Base-by-base conservation (phyloP, 2,888 invertebrate genomes). In the Erpobdella octoculata region DNA sequence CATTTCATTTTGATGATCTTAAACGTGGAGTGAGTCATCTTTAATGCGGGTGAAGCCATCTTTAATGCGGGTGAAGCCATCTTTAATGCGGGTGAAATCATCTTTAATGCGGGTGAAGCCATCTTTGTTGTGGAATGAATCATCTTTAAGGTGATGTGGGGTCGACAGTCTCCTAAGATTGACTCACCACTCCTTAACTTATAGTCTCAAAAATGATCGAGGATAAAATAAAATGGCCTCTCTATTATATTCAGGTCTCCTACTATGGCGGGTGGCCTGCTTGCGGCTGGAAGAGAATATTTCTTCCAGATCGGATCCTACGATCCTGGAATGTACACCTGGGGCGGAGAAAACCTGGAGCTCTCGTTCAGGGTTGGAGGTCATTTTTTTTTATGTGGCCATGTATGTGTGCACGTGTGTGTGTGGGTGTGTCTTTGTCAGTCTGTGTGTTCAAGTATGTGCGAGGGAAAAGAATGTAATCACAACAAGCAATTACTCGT, bases 381-480 rank as follows among this genome's bases (percentile, higher is more conserved):
- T 33, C 31, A n/a, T 6, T 33, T 31, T 35, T 1, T 62, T 61
- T 21, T 61, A 59, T 59, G 21, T 53, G 28, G 53, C 35, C 36
- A 1, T 88, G 88, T 88, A 87, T 87, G 85, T 88, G 94, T 81
- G 96, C 96, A 9, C 96, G 96, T 15, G 88, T 89, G 0, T 85
- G 97, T 74, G 95, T 96, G 85, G n/a, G n/a, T n/a, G n/a, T n/a
- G n/a, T n/a, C n/a, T n/a, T n/a, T n/a, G n/a, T n/a, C n/a, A n/a
- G n/a, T n/a, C n/a, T n/a, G n/a, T n/a, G n/a, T n/a, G n/a, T n/a
- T n/a, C n/a, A n/a, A n/a, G n/a, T n/a, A n/a, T n/a, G n/a, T n/a
- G n/a, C n/a, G n/a, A n/a, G n/a, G n/a, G n/a, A n/a, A n/a, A n/a
- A n/a, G n/a, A n/a, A n/a, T n/a, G n/a, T n/a, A n/a, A n/a, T n/a